A percentile compares a stretch with the other conserved stretches of the same genome.
Conservation (phyloP, 2,888 invertebrate genomes). For the Limnephilus lunatus region DNA sequence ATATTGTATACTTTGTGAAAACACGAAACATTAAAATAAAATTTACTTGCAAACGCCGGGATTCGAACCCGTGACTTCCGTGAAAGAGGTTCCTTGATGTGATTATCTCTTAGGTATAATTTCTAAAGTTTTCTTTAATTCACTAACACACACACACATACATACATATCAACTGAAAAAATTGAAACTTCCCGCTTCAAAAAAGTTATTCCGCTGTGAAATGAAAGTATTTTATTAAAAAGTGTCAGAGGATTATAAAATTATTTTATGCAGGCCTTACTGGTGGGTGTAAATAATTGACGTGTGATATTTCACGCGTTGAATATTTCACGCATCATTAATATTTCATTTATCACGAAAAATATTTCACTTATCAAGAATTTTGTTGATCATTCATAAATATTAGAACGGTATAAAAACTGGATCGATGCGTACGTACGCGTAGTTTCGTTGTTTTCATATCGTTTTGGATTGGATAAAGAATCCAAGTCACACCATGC, state of each 20-base stretch:
- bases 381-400: conserved; percentile 2
- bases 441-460: neutral
- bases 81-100: neutral
- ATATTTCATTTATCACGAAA: neutral
- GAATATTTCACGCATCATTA: conserved; percentile 2
- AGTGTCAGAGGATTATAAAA: neutral
- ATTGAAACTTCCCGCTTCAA: neutral
- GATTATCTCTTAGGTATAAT: neutral
- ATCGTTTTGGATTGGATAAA: neutral
- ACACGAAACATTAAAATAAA: too few relatives aligned
- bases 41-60: too few relatives aligned
- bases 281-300: neutral
- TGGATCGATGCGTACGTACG: neutral
- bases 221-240: neutral
- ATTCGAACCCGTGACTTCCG: too few relatives aligned
- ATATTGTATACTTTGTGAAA: too few relatives aligned
- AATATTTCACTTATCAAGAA: conserved; percentile 2
- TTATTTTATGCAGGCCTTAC: neutral
- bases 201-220: neutral
- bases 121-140: neutral
- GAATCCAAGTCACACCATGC: neutral
- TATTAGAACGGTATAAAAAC: neutral
- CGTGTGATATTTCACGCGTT: neutral
- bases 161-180: neutral
- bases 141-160: neutral